phyloP scores from a whole-genome alignment of 2,113 vertebrate species.

The Oncorhynchus mykiss region DNA sequence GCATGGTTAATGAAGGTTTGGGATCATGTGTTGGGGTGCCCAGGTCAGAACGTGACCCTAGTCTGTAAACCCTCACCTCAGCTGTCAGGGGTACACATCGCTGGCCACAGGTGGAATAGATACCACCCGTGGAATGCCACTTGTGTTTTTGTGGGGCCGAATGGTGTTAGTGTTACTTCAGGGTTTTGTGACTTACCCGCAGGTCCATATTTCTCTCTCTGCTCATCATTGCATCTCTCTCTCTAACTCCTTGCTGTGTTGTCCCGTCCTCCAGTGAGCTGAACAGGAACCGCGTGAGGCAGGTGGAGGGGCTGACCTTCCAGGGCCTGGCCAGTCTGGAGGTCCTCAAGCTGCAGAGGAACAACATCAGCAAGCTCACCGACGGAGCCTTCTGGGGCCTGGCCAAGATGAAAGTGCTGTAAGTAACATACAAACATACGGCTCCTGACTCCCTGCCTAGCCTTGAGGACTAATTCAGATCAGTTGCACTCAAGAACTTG shows the following conservation, averaged over 20 bases:
- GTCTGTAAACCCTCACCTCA: slow-evolving; percentile 14
- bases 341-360: slow-evolving; percentile 94
- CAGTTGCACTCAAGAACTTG: too few relatives aligned
- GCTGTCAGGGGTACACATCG: neutral
- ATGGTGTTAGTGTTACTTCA: too few relatives aligned
- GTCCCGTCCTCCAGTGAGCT: slow-evolving; percentile 80
- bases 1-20: slow-evolving; percentile 5
- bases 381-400: slow-evolving; percentile 97
- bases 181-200: too few relatives aligned
- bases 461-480: neutral
- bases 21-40: slow-evolving; percentile 5
- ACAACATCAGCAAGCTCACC: slow-evolving; percentile 91
- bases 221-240: slow-evolving; percentile 23
- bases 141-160: too few relatives aligned
- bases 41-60: slow-evolving; percentile 13
- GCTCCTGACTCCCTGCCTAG: neutral
- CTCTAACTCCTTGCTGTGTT: slow-evolving; percentile 21
- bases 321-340: slow-evolving; percentile 91
- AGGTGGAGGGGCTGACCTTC: slow-evolving; percentile 95
- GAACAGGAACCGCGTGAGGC: slow-evolving; percentile 91
- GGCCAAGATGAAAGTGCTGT: slow-evolving; percentile 92
- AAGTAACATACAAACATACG: slow-evolving; percentile 53
- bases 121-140: neutral
- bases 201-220: too few relatives aligned
- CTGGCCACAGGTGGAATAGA: slow-evolving; percentile 29